Base-by-base conservation (phyloP, 2,888 invertebrate genomes). In the Ochropleura leucogaster region DNA sequence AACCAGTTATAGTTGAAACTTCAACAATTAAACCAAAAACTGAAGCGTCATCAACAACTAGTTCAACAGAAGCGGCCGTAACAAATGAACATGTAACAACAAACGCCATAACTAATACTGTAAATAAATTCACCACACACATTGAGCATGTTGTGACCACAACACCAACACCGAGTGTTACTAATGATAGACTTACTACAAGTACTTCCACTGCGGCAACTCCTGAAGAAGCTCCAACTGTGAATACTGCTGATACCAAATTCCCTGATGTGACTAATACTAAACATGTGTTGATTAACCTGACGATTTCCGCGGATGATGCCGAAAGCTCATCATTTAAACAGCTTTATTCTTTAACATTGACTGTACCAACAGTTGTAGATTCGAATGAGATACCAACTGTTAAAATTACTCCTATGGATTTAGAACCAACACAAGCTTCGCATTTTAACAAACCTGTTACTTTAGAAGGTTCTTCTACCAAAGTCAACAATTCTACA, bases 271-370 rank as follows among this genome's bases (percentile, higher is more conserved):
- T 89, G 70, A 86, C 93, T 90, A 96, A 96, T 87, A 94, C 94
- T 86, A 97, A 97, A 93, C 97, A 98, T 88, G 97, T 98, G 87
- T 96, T 98, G 85, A 98, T 98, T 79, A 98, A 98, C 94, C 97
- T 98, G 85, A 98, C 98, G 12, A 98, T 98, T 89, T 97, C 98
- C 78, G 97, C 98, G 62, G 98, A 98, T 89, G 93, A 95, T 79
- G 92, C 93, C 62, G 93, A 93, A 80, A 94, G 91, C 83, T 92
- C 94, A 77, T 90, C 92, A 84, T 96, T 97, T 88, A 97, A 97
- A 89, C 97, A 97, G 66, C 97, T 98, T 82, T 98, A 98, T 95
- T 97, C 98, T 55, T 95, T 98, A 86, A 98, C 98, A 89, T 97
- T 98, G 77, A 98, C 98, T 80, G 97, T 98, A 73, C 98, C 98